A percentile compares a stretch with the other conserved stretches of the same genome.
Conservation (phyloP, 64 coral and sea anemone species). For the Pachyseris speciosa region DNA sequence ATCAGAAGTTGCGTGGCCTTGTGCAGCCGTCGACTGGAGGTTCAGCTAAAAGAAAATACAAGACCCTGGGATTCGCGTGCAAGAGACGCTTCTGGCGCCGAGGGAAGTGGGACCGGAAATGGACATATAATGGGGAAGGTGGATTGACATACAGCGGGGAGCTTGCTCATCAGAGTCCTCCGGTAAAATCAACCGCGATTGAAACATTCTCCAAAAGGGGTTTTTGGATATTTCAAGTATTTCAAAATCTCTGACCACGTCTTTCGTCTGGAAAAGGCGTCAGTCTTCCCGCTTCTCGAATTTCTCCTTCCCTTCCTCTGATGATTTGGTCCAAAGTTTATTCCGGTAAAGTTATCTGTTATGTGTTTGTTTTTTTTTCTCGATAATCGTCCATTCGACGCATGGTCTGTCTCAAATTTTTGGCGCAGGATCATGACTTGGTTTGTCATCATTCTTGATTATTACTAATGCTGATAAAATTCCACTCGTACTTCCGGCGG, state of each 20-base stretch:
- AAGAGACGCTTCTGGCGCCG: too few relatives aligned
- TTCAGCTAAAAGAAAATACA: too few relatives aligned
- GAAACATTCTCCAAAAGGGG: too few relatives aligned
- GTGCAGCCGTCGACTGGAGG: too few relatives aligned
- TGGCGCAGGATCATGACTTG: background rate
- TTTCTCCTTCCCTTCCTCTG: background rate
- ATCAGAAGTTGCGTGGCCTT: too few relatives aligned
- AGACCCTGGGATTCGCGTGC: too few relatives aligned
- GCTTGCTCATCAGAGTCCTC: background rate
- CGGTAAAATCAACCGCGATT: too few relatives aligned
- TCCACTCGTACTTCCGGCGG: background rate
- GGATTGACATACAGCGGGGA: background rate
- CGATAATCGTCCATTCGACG: background rate
- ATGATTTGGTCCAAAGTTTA: background rate
- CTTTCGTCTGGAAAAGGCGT: background rate
- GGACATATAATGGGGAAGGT: background rate
- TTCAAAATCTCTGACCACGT: background rate
- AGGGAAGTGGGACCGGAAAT: too few relatives aligned
- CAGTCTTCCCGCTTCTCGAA: background rate
- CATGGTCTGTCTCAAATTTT: constrained; percentile 22
- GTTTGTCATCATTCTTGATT: background rate
- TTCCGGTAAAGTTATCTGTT: background rate
- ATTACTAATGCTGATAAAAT: constrained; percentile 6
- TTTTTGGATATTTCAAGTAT: constrained; percentile 1
- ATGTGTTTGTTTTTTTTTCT: constrained; percentile 7